These are phyloP conservation scores for Oegoconia quadripuncta DNA, from an alignment of 2,888 invertebrate genomes.

Conservation along the genomic window DNA sequence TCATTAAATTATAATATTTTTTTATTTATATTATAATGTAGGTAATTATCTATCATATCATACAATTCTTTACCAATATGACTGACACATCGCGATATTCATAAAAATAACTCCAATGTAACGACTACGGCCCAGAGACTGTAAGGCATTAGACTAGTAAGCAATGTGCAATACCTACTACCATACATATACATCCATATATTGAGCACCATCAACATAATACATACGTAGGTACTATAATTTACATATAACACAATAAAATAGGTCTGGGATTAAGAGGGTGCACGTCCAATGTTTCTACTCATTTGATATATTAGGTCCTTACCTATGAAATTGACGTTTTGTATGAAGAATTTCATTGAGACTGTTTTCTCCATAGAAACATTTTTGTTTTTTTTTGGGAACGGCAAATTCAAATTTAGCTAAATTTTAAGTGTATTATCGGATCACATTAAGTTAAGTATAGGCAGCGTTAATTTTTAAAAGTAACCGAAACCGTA, in stretches of 20 bases:
- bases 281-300: too few species aligned
- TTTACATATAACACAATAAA: not conserved
- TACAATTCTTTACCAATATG: slow-evolving; percentile 55
- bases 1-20: slow-evolving; percentile 42
- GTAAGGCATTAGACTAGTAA: slow-evolving; percentile 43
- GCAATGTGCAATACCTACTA: slow-evolving; percentile 32
- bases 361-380: too few species aligned
- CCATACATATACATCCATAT: slow-evolving; percentile 22
- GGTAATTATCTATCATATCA: slow-evolving; percentile 44
- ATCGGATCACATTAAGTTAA: too few species aligned
- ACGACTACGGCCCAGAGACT: slow-evolving; percentile 38
- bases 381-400: too few species aligned
- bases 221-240: slow-evolving; percentile 2
- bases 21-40: slow-evolving; percentile 52
- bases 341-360: too few species aligned
- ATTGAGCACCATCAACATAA: slow-evolving; percentile 35
- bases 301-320: too few species aligned
- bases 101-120: slow-evolving; percentile 41
- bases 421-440: too few species aligned
- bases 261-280: not conserved
- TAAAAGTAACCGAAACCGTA: too few species aligned
- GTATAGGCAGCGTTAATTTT: too few species aligned
- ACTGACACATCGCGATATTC: slow-evolving; percentile 40
- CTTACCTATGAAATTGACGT: too few species aligned
- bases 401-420: too few species aligned